A percentile compares a stretch with the other conserved stretches of the same genome.
Conservation (phyloP, 2,113 vertebrate species). For the Natator depressus region DNA sequence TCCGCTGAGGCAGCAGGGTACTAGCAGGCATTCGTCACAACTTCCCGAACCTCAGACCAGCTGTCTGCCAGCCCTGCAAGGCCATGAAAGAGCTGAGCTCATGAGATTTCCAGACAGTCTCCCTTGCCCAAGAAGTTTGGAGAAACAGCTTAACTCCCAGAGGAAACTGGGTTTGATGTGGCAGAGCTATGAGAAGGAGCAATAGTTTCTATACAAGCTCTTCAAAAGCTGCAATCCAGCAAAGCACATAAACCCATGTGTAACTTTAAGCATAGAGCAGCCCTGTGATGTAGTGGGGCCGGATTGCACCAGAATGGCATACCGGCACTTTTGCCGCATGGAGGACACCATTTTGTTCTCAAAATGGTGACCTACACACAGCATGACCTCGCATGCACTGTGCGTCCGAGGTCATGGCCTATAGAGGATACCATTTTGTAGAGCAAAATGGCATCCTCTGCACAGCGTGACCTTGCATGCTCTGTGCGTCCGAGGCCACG, state of each 20-base stretch:
- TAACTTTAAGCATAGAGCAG: background rate
- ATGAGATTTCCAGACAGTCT: background rate
- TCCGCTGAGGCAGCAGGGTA: fast-evolving
- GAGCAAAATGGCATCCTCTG: background rate
- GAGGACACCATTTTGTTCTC: background rate
- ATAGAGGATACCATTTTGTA: background rate
- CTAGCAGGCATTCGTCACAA: background rate
- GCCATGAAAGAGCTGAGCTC: background rate
- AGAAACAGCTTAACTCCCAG: background rate
- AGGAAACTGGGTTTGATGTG: background rate
- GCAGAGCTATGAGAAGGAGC: background rate
- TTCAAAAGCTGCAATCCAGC: background rate
- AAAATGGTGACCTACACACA: background rate
- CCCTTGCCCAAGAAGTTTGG: background rate
- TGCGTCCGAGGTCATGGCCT: background rate
- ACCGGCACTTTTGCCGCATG: background rate
- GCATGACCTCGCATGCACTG: background rate
- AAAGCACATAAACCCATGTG: background rate
- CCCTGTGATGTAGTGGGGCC: background rate
- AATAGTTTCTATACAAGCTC: background rate
- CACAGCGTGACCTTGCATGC: background rate
- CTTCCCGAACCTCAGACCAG: background rate
- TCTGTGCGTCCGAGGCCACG: background rate
- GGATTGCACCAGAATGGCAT: background rate
- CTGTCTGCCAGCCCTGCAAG: background rate